Evolutionary conservation across 2,113 vertebrate species (phyloP), one percentile per base, ranked within the genome.

Genomic region (Petromus typicus): DNA sequence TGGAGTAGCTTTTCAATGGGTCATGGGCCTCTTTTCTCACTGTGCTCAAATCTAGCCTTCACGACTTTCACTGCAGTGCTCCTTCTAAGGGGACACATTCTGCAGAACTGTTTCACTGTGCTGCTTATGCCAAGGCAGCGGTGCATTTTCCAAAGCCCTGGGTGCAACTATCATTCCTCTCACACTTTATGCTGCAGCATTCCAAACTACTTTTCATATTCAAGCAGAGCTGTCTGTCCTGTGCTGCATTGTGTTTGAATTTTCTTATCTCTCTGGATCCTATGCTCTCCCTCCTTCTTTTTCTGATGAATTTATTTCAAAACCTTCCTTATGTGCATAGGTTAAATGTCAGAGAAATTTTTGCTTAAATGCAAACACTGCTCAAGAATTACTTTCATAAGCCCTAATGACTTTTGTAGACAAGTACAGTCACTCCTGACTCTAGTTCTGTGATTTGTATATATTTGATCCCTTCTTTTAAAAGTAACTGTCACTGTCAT

Each of bases 321-420:
- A 71, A 88, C 4, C 59, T 2, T 43, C 17, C 64, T 51, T 76
- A 71, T 48, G 40, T 63, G 34, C 45, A 22, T 48, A 83, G 37
- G 75, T 86, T 66, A 64, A 81, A 32, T 75, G 17, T 37, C 9
- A 45, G n/a, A 78, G 32, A 22, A 63, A 20, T 40, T 83, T 97
- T 63, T 56, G 37, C 27, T 93, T 85, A 91, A 76, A 91, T 61
- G 56, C 92, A 88, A 86, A 81, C 23, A 43, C 30, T 63, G 4
- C 9, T 88, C 4, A 79, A 45, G 22, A 73, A 22, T 64, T 75
- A 66, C 59, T 94, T 91, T 82, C 48, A 61, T 85, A 82, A 89
- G 61, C 12, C 34, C 48, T 79, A 30, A 1, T 86, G 75, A 71
- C 11, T 18, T 61, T 30, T 16, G 27, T 1, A 43, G 73, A 57